Conservation (phyloP, 2,113 vertebrate genomes). For the Tringa solitaria region DNA sequence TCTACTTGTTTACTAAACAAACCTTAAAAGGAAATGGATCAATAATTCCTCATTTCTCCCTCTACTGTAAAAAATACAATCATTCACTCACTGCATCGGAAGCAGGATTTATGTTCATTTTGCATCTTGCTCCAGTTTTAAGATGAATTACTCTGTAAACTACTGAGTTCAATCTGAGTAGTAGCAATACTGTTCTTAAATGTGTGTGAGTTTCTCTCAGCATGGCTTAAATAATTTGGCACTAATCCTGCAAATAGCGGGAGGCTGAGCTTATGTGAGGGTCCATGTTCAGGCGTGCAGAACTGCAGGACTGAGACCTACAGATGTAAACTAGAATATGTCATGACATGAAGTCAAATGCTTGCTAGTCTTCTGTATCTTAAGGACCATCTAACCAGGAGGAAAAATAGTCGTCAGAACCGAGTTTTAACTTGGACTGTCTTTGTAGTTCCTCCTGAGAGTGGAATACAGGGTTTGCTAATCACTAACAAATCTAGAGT, state of each 20-base stretch:
- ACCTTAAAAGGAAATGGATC: not conserved
- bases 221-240: constrained; percentile 23
- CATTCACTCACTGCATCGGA: not conserved
- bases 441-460: not conserved
- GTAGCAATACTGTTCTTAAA: not conserved
- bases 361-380: not conserved
- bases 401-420: not conserved
- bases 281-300: not conserved
- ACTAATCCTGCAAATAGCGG: not conserved
- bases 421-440: not conserved
- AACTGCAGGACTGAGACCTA: not conserved
- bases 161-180: not conserved
- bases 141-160: not conserved
- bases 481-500: not conserved
- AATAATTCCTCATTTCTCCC: not conserved
- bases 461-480: not conserved
- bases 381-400: not conserved
- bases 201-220: not conserved
- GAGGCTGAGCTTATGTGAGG: not conserved
- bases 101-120: not conserved
- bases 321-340: not conserved
- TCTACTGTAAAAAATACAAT: not conserved
- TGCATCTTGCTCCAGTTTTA: not conserved
- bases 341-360: not conserved
- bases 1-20: not conserved